phyloP scores from a whole-genome alignment of 1,140 invertebrate species.

The Magallana ariakensis region DNA sequence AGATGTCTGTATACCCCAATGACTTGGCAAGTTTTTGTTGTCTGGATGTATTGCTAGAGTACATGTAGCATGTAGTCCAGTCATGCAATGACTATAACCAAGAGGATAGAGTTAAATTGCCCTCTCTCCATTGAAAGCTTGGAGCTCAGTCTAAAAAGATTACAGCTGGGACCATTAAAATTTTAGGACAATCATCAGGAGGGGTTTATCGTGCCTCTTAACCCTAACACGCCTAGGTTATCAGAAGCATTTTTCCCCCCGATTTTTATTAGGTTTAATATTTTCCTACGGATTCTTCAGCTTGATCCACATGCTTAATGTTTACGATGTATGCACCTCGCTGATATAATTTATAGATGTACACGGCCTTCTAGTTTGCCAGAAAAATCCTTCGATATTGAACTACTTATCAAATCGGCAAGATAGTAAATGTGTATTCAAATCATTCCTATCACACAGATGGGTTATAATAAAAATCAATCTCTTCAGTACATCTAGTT shows the following conservation, averaged over 20 bases:
- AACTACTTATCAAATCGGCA: conserved; percentile 7
- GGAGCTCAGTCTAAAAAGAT: not conserved
- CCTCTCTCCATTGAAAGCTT: not conserved
- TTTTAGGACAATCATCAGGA: not conserved
- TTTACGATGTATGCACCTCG: not conserved
- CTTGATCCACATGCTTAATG: not conserved
- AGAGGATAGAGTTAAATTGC: conserved; percentile 15
- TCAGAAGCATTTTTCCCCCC: not conserved
- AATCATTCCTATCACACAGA: not conserved
- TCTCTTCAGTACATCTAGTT: conserved; percentile 16
- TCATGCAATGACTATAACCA: not conserved
- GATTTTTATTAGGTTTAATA: conserved; percentile 13
- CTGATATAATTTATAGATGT: conserved; percentile 6
- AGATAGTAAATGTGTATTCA: conserved; percentile 25
- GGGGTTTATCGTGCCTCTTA: not conserved
- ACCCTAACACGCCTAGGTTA: conserved; percentile 18
- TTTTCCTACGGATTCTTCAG: not conserved
- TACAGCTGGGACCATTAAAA: not conserved
- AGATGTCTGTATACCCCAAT: not conserved
- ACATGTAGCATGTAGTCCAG: not conserved
- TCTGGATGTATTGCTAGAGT: not conserved
- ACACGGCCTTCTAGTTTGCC: not conserved
- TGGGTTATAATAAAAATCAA: conserved; percentile 21
- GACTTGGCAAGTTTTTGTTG: conserved; percentile 3
- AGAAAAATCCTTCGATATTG: not conserved